A percentile compares a stretch with the other conserved stretches of the same genome.
Conservation (phyloP, 2,113 vertebrate genomes). For the Petroica traversi region DNA sequence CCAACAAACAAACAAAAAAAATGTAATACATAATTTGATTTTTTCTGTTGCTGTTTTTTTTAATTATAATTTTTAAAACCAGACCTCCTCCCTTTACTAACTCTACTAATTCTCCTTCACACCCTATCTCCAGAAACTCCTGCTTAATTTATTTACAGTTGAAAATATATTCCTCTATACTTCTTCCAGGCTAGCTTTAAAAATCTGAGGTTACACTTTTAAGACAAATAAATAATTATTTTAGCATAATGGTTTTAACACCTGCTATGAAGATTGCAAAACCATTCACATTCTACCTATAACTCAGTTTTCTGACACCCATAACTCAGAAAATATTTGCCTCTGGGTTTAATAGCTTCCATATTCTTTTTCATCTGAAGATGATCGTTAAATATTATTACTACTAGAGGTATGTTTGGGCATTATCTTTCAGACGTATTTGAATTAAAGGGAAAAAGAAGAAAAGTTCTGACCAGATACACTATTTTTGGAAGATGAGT, state of each 20-base stretch:
- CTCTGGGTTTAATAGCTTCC: slow-evolving; percentile 37
- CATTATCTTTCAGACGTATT: neutral
- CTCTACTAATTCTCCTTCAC: neutral
- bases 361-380: slow-evolving; percentile 39
- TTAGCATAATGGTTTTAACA: slow-evolving; percentile 26
- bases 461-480: neutral
- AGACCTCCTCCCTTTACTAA: neutral
- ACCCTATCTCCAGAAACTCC: neutral
- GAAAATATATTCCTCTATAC: neutral
- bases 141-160: neutral
- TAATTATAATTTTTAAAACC: neutral
- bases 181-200: slow-evolving; percentile 11
- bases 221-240: slow-evolving; percentile 50
- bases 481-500: neutral
- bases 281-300: slow-evolving; percentile 21
- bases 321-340: slow-evolving; percentile 55
- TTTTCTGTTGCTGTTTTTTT: neutral
- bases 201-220: slow-evolving; percentile 13
- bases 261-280: slow-evolving; percentile 41
- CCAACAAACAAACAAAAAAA: neutral
- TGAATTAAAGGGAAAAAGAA: neutral
- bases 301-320: slow-evolving; percentile 12
- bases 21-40: neutral
- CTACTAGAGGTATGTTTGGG: slow-evolving; percentile 17
- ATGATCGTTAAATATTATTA: slow-evolving; percentile 21